These are phyloP conservation scores for Aelia acuminata DNA, from an alignment of 2,888 invertebrate species.

Conservation along the genomic window DNA sequence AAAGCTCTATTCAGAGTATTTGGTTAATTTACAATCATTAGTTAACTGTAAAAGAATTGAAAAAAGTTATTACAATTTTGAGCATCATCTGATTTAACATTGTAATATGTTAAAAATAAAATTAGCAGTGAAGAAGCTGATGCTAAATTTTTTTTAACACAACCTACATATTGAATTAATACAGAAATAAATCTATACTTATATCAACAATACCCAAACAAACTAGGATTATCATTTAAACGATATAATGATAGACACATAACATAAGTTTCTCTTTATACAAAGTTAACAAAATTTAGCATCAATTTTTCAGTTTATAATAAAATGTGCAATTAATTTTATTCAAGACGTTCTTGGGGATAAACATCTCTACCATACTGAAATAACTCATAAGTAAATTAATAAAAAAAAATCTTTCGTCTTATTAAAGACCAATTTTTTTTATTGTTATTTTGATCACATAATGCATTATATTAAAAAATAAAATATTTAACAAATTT, in stretches of 20 bases:
- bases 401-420: neutral
- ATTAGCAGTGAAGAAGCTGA: neutral
- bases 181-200: neutral
- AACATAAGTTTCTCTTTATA: neutral
- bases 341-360: too few species aligned
- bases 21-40: neutral
- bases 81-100: neutral
- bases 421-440: neutral
- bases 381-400: neutral
- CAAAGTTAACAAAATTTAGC: neutral
- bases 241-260: neutral
- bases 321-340: neutral
- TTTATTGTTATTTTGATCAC: too few species aligned
- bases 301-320: neutral
- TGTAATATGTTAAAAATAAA: neutral
- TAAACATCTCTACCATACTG: too few species aligned
- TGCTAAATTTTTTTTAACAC: neutral
- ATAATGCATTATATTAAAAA: slow-evolving; percentile 10
- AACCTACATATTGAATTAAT: neutral
- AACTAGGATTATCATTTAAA: neutral
- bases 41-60: neutral
- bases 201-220: neutral
- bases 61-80: neutral
- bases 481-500: neutral
- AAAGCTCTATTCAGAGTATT: slow-evolving; percentile 30